Conservation (phyloP, 2,113 vertebrate genomes). For the Ptilonorhynchus violaceus region DNA sequence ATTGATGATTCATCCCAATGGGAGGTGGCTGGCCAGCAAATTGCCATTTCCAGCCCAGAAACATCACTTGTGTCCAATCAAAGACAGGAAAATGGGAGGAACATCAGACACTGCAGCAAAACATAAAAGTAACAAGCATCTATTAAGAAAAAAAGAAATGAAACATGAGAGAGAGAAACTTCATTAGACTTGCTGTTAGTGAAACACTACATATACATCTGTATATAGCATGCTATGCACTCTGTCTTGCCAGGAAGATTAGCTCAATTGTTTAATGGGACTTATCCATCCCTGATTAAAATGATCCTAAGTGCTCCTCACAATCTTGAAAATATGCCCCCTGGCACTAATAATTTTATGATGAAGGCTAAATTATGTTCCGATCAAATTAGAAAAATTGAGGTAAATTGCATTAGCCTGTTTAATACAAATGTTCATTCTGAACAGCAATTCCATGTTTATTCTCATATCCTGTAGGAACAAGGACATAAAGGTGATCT, state of each 20-base stretch:
- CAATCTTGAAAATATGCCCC: not conserved
- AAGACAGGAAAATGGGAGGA: not conserved
- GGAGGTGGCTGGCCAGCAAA: not conserved
- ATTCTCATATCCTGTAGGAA: not conserved
- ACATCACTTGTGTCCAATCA: not conserved
- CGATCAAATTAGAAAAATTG: not conserved
- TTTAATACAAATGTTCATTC: not conserved
- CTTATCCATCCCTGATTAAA: not conserved
- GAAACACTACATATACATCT: not conserved
- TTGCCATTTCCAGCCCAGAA: not conserved
- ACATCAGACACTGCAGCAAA: not conserved
- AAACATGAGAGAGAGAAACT: not conserved
- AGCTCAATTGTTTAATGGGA: constrained; percentile 10
- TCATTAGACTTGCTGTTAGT: not conserved
- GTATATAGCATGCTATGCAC: not conserved
- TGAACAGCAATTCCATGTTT: not conserved
- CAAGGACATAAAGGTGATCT: not conserved
- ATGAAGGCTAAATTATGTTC: constrained; percentile 13
- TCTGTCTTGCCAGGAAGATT: not conserved
- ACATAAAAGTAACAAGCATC: not conserved
- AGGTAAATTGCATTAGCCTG: constrained; percentile 29
- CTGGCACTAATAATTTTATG: constrained; percentile 1
- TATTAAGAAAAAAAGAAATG: not conserved
- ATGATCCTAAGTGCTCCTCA: not conserved
- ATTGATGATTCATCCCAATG: not conserved